Evolutionary conservation across 2,888 invertebrate genomes (phyloP).

Genomic region (Agrilus cyanescens): DNA sequence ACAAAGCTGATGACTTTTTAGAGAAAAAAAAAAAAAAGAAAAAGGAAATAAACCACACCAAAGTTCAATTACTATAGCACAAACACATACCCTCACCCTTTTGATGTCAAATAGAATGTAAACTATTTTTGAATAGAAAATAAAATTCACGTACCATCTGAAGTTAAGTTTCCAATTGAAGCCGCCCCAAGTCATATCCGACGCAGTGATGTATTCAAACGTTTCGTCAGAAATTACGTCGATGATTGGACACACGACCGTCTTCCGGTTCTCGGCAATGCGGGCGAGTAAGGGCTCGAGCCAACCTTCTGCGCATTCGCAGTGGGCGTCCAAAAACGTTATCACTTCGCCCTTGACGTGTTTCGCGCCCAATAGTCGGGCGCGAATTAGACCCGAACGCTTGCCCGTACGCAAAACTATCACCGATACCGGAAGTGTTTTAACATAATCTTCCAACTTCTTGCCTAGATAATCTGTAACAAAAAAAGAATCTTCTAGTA

Average conservation of each 20-base stretch:
- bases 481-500: constrained; percentile 7
- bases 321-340: constrained; percentile 96
- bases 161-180: constrained; percentile 99
- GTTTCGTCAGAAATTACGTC: constrained; percentile 98
- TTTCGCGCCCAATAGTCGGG: constrained; percentile 86
- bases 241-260: constrained; percentile 96
- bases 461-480: constrained; percentile 72
- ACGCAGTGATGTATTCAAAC: constrained; percentile 97
- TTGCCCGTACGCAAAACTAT: constrained; percentile 81
- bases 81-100: neutral
- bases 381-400: constrained; percentile 91
- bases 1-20: too few relatives aligned
- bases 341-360: constrained; percentile 85
- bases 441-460: constrained; percentile 81
- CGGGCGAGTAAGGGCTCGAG: constrained; percentile 85
- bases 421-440: constrained; percentile 74
- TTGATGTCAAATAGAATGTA: too few relatives aligned
- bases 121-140: neutral
- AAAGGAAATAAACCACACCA: too few relatives aligned
- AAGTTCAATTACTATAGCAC: neutral
- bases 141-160: constrained; percentile 61
- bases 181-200: constrained; percentile 99
- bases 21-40: too few relatives aligned
- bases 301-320: constrained; percentile 99
- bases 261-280: constrained; percentile 83